Conservation (phyloP, 2,888 invertebrate genomes). For the Drosophila aldrichi region DNA sequence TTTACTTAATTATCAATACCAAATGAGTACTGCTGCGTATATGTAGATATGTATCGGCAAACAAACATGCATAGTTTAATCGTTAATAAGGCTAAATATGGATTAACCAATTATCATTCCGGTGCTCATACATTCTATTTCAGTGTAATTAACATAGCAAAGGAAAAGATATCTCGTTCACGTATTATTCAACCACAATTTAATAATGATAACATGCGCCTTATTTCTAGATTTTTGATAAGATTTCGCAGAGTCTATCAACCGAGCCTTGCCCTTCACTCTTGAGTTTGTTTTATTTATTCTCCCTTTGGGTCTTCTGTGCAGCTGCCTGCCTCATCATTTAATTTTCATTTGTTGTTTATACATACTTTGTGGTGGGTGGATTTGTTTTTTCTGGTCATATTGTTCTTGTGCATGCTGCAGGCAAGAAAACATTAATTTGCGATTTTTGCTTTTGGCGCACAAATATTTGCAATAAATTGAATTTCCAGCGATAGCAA, state of each 20-base stretch:
- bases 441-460: slow-evolving; percentile 64
- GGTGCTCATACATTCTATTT: no score
- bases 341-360: slow-evolving; percentile 2
- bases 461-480: slow-evolving; percentile 70
- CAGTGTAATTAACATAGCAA: neutral
- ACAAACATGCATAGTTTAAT: no score
- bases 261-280: neutral
- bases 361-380: slow-evolving; percentile 1
- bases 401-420: slow-evolving; percentile 7
- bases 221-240: neutral
- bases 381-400: neutral
- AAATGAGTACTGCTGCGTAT: no score
- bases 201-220: neutral
- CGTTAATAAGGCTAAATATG: no score
- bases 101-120: neutral
- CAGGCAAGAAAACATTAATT: slow-evolving; percentile 35
- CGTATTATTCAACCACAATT: neutral
- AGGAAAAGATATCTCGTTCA: neutral
- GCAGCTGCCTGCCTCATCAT: slow-evolving; percentile 8
- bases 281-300: neutral
- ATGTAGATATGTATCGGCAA: no score
- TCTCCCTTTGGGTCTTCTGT: neutral
- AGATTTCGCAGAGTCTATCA: neutral
- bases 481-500: slow-evolving; percentile 45
- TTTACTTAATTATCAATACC: no score